These are phyloP conservation scores for Brachyalestes nurse DNA, from an alignment of 2,797 vertebrate species.

Conservation along the genomic window DNA sequence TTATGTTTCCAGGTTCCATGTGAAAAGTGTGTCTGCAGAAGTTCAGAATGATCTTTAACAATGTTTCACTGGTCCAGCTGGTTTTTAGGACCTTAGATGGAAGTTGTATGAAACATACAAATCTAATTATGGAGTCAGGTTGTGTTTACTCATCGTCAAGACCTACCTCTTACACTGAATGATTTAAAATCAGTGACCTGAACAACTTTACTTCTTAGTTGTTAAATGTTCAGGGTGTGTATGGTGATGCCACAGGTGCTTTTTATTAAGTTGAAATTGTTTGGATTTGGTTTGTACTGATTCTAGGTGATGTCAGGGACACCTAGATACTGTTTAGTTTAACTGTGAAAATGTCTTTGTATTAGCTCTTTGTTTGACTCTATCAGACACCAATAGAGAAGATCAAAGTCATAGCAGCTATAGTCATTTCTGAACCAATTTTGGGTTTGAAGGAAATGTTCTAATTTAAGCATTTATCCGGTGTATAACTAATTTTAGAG, in stretches of 20 bases:
- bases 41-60: constrained; percentile 21
- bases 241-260: not conserved
- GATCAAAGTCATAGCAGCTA: not conserved
- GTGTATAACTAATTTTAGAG: not conserved
- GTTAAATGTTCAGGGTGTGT: not conserved
- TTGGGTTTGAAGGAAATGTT: not conserved
- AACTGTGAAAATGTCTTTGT: not conserved
- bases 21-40: not conserved
- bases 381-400: not conserved
- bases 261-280: not conserved
- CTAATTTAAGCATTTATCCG: not conserved
- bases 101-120: constrained; percentile 8
- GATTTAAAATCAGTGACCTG: not conserved
- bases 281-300: not conserved
- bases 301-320: not conserved
- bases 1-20: not conserved
- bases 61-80: constrained; percentile 29
- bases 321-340: not conserved
- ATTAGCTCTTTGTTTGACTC: not conserved
- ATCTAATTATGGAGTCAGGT: constrained; percentile 1
- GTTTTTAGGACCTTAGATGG: not conserved
- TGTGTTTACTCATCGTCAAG: constrained; percentile 4
- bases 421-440: not conserved
- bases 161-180: not conserved
- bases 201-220: not conserved